These are phyloP conservation scores for Esperia sulphurella DNA, from an alignment of 2,888 invertebrate genomes.

Conservation along the genomic window DNA sequence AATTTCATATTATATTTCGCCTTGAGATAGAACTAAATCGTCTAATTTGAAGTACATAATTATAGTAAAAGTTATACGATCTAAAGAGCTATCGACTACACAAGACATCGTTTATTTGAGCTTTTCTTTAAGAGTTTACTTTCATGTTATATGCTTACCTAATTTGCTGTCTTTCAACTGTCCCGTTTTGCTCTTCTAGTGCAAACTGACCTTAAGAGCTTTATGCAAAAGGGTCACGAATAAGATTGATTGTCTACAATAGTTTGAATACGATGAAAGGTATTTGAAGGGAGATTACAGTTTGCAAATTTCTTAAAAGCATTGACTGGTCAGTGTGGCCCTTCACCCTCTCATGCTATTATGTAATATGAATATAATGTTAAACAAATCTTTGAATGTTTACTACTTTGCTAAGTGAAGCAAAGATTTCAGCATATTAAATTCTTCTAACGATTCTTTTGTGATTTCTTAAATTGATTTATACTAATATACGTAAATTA, in stretches of 20 bases:
- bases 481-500: too few species aligned
- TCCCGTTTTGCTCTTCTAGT: background rate
- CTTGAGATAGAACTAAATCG: too few species aligned
- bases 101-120: too few species aligned
- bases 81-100: too few species aligned
- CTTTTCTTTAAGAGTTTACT: too few species aligned
- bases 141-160: too few species aligned
- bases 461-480: too few species aligned
- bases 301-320: constrained; percentile 27
- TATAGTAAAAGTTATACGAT: too few species aligned
- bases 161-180: background rate
- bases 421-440: too few species aligned
- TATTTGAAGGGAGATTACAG: constrained; percentile 25
- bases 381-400: background rate
- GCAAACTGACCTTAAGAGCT: constrained; percentile 11
- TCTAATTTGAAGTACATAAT: too few species aligned
- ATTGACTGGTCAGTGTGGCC: constrained; percentile 3
- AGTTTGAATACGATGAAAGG: constrained; percentile 45
- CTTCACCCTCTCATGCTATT: background rate
- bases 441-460: too few species aligned
- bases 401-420: background rate
- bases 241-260: constrained; percentile 72
- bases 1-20: too few species aligned
- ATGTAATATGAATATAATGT: background rate
- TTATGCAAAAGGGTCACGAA: constrained; percentile 65